Conservation (phyloP, 2,797 vertebrate genomes). For the Neoniphon sammara region DNA sequence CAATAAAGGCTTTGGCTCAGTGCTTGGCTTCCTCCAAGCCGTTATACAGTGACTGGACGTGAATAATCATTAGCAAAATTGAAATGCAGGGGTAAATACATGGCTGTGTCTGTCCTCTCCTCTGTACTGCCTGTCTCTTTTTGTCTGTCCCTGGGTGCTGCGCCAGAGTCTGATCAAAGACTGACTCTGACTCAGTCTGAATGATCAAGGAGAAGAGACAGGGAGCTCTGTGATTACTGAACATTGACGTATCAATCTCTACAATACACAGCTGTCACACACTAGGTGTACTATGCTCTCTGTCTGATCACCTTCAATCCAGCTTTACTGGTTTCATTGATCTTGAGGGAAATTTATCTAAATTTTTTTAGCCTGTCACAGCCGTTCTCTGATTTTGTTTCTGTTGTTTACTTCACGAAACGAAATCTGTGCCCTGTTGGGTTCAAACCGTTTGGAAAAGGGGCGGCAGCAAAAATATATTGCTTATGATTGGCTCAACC, state of each 20-base stretch:
- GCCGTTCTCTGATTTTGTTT: no score
- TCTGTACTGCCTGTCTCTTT: constrained; percentile 71
- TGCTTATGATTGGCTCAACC: no score
- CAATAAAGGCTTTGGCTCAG: constrained; percentile 76
- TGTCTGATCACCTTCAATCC: constrained; percentile 68
- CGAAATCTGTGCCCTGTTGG: no score
- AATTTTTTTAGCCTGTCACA: neutral
- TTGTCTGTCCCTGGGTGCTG: constrained; percentile 63
- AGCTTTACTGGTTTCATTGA: constrained; percentile 60
- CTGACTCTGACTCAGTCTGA: constrained; percentile 71
- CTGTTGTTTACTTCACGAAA: no score
- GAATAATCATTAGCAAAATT: constrained; percentile 80
- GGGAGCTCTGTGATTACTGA: constrained; percentile 75
- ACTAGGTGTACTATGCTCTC: constrained; percentile 59
- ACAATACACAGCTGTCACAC: constrained; percentile 64
- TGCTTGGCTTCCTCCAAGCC: constrained; percentile 73
- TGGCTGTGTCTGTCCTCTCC: constrained; percentile 63
- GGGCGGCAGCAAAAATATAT: no score
- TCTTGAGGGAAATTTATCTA: constrained; percentile 49
- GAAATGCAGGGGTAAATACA: constrained; percentile 78
- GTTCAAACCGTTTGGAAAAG: no score
- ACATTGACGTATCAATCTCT: constrained; percentile 74
- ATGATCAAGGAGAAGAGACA: constrained; percentile 78
- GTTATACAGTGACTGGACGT: constrained; percentile 76
- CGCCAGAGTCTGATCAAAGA: constrained; percentile 78